Conservation (phyloP, 2,113 vertebrate genomes). For the Dolichallabes microphthalmus region DNA sequence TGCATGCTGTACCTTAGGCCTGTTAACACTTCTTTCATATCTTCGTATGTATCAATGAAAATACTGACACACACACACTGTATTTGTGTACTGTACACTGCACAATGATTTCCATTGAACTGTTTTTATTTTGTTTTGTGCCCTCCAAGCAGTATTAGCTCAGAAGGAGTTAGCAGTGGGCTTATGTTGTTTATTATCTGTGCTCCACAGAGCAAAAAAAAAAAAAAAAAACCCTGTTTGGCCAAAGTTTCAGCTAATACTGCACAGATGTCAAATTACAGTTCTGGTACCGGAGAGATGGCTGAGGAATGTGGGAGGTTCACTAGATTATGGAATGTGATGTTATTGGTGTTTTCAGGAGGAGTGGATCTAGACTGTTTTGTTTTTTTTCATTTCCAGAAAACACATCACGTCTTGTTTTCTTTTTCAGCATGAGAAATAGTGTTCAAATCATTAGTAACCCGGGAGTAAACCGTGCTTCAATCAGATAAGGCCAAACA, state of each 20-base stretch:
- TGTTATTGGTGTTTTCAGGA: slow-evolving; percentile 46
- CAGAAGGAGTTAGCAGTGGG: slow-evolving; percentile 17
- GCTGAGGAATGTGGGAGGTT: slow-evolving; percentile 56
- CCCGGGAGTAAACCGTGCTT: neutral
- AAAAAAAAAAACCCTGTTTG: slow-evolving; percentile 45
- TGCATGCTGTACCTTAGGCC: neutral
- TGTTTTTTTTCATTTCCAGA: neutral
- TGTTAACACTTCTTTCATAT: slow-evolving; percentile 10
- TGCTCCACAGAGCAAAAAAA: slow-evolving; percentile 37
- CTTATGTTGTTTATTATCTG: slow-evolving; percentile 45
- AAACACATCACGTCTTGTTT: slow-evolving; percentile 17
- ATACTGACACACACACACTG: slow-evolving; percentile 4
- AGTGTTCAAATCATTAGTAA: slow-evolving; percentile 15
- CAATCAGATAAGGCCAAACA: neutral
- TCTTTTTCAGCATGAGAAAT: slow-evolving; percentile 31
- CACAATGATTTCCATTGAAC: slow-evolving; percentile 31
- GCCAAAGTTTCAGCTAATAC: slow-evolving; percentile 49
- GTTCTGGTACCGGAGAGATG: slow-evolving; percentile 52
- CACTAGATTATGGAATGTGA: slow-evolving; percentile 45
- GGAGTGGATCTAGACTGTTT: slow-evolving; percentile 31
- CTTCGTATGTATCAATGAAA: slow-evolving; percentile 29
- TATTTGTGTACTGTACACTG: slow-evolving; percentile 17
- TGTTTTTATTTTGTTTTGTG: slow-evolving; percentile 27
- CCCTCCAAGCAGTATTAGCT: slow-evolving; percentile 24
- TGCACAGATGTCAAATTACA: slow-evolving; percentile 57